phyloP scores from a whole-genome alignment of 2,888 invertebrate genomes.

The Cyclophora albipunctata region DNA sequence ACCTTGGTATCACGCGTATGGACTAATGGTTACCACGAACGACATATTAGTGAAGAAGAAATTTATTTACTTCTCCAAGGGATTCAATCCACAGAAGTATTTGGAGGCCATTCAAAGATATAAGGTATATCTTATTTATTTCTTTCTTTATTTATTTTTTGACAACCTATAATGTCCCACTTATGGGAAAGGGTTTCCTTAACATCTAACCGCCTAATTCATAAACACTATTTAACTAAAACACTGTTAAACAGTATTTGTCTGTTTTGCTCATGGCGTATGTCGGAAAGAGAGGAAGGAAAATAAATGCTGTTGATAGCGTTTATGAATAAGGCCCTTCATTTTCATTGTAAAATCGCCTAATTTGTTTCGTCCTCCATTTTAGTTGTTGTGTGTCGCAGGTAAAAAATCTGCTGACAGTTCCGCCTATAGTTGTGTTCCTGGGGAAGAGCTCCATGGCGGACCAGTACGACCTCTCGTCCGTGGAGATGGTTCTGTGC shows the following conservation, averaged over 20 bases:
- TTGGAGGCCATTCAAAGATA: conserved; percentile 76
- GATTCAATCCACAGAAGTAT: conserved; percentile 81
- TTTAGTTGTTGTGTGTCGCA: conserved; percentile 17
- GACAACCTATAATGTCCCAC: background rate
- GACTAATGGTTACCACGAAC: conserved; percentile 77
- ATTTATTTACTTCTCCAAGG: conserved; percentile 65
- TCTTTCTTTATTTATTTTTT: background rate
- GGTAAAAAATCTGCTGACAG: conserved; percentile 39
- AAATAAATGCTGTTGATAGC: no score
- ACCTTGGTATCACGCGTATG: conserved; percentile 88
- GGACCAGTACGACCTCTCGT: conserved; percentile 44
- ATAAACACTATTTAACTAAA: no score
- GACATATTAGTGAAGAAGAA: conserved; percentile 66
- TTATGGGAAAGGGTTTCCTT: background rate
- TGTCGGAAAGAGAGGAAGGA: no score
- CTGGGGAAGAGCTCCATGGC: conserved; percentile 46
- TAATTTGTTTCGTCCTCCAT: background rate
- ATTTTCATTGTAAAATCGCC: no score
- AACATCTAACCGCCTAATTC: background rate
- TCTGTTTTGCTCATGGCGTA: no score
- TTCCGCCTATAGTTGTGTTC: conserved; percentile 54
- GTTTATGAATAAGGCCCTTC: no score
- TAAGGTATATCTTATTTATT: no score
- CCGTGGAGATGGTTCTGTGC: conserved; percentile 40
- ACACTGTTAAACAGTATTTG: no score